Base-by-base conservation (phyloP, 2,888 invertebrate genomes). In the Callimorpha dominula region DNA sequence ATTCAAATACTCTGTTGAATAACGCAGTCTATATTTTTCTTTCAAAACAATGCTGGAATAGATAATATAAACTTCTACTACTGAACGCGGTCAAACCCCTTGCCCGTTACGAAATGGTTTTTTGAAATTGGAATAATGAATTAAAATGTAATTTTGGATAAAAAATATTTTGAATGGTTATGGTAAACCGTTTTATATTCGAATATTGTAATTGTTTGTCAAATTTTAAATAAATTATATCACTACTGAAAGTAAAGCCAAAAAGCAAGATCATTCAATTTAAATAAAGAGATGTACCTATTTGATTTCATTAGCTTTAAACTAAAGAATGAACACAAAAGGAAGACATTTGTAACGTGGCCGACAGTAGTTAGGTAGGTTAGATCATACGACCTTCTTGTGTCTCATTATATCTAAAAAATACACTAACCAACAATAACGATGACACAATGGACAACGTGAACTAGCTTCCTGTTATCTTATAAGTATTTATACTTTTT, bases 371-470 rank as follows among this genome's bases (percentile, higher is more conserved):
- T 31, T 65, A 50, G 65, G 15, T 7, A 20, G n/a, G 65, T 65
- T 65, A 65, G 65, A 65, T 65, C 65, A 65, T 50, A 5, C 31
- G 65, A 65, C 65, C 65, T 50, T 50, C 31, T 50, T 50, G 50
- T 50, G 20, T 65, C 49, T 50, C 31, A 50, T 50, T 40, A 65
- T 65, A 65, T 17, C 65, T 40, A 50, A 65, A 65, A 65, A 65
- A 65, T 50, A 40, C 65, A 14, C 17, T 5, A 50, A 50, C 49
- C 31, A 65, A 50, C 15, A 40, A 50, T 65, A 65, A 15, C 65
- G 49, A 65, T 65, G 65, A 65, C 15, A 50, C 31, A 65, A 65
- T 65, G 31, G 31, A 50, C 9, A 65, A 50, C 50, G 31, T 65
- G 50, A 50, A 40, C 1, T 15, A 9, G 50, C 9, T 65, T 50